Evolutionary conservation across 2,797 vertebrate species (phyloP).

Genomic region (Catamblyrhynchus diadema): DNA sequence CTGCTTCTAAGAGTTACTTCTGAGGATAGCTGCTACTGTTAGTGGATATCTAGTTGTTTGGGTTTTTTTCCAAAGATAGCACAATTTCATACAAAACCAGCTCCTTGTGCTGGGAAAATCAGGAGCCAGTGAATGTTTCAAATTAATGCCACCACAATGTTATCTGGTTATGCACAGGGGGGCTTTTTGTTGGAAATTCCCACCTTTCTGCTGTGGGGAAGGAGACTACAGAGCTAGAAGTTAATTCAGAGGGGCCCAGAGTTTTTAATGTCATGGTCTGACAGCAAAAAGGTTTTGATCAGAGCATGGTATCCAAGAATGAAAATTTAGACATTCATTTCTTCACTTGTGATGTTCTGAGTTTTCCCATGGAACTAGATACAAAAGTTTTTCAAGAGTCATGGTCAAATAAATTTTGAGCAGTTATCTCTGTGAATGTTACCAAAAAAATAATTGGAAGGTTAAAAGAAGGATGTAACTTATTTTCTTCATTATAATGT

Average conservation of each 20-base stretch:
- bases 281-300: background rate
- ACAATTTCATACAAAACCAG: background rate
- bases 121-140: background rate
- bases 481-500: background rate
- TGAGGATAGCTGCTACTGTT: background rate
- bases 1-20: background rate
- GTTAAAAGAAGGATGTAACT: background rate
- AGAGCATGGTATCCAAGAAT: rapidly evolving
- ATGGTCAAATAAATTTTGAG: background rate
- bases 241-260: background rate
- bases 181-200: background rate
- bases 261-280: background rate
- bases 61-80: background rate
- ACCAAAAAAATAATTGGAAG: background rate
- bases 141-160: background rate
- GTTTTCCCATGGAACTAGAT: background rate
- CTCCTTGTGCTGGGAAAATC: background rate
- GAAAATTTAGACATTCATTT: background rate
- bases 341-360: background rate
- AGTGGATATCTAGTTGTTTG: no score
- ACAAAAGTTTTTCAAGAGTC: background rate
- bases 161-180: background rate
- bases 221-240: background rate
- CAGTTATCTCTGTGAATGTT: background rate
- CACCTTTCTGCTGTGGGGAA: background rate